These are phyloP conservation scores for Parochlus steinenii DNA, from an alignment of 2,888 invertebrate species.

Conservation along the genomic window DNA sequence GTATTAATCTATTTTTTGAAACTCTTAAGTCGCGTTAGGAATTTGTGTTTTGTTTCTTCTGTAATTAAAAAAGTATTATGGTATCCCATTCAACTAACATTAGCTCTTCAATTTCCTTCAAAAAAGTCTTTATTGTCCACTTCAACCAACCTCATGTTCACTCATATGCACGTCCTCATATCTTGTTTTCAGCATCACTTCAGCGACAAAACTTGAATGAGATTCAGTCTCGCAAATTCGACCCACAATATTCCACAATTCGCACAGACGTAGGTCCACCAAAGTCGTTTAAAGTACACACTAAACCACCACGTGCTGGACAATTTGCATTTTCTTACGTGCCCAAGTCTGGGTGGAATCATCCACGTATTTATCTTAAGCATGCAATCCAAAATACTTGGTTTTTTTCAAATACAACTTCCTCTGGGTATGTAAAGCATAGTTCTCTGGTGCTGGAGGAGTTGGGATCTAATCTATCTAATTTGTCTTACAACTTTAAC, in stretches of 20 bases:
- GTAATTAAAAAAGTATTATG: too few relatives aligned
- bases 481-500: too few relatives aligned
- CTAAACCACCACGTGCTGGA: slow-evolving; percentile 67
- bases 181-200: too few relatives aligned
- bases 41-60: too few relatives aligned
- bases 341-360: slow-evolving; percentile 63
- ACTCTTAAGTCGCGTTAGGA: too few relatives aligned
- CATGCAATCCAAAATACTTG: slow-evolving; percentile 58
- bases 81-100: too few relatives aligned
- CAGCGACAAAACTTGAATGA: too few relatives aligned
- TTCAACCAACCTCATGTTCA: too few relatives aligned
- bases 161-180: too few relatives aligned
- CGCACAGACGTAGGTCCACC: slow-evolving; percentile 29
- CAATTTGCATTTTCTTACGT: slow-evolving; percentile 82
- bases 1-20: too few relatives aligned
- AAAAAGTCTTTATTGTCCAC: too few relatives aligned
- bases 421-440: slow-evolving; percentile 44
- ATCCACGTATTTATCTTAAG: slow-evolving; percentile 64
- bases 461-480: not conserved
- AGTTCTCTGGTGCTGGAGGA: not conserved
- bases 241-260: slow-evolving; percentile 9
- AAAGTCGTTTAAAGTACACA: slow-evolving; percentile 38
- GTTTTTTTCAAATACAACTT: slow-evolving; percentile 61
- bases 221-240: not conserved
- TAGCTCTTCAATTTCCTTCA: too few relatives aligned